phyloP scores from a whole-genome alignment of 1,140 invertebrate genomes.

The Ruditapes philippinarum region DNA sequence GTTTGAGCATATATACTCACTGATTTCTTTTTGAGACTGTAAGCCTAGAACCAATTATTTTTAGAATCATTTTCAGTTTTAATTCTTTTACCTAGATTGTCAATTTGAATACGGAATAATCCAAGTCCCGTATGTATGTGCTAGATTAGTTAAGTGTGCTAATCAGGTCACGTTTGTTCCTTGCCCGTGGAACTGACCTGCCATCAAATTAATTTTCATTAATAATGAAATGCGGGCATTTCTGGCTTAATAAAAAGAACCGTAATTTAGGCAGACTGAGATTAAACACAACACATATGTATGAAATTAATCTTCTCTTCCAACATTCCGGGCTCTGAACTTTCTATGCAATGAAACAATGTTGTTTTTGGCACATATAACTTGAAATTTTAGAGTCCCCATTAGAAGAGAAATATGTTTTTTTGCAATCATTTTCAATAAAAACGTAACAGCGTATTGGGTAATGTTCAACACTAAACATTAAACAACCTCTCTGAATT shows the following conservation, averaged over 20 bases:
- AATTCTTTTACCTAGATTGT: not conserved
- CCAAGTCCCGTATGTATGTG: not conserved
- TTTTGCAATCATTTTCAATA: slow-evolving; percentile 39
- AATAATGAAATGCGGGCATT: slow-evolving; percentile 6
- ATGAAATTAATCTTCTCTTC: not conserved
- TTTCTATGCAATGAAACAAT: slow-evolving; percentile 37
- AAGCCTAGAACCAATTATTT: not conserved
- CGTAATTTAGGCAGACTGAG: not conserved
- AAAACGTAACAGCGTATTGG: not conserved
- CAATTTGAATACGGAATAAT: not conserved
- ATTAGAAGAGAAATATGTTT: not conserved
- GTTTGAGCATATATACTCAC: no score
- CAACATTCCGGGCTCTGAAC: not conserved
- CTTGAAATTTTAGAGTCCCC: not conserved
- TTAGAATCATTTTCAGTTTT: not conserved
- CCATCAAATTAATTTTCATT: not conserved
- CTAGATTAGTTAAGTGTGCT: not conserved
- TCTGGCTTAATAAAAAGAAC: not conserved
- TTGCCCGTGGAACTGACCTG: not conserved
- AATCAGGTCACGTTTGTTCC: not conserved
- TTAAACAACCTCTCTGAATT: not conserved
- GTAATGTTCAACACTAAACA: slow-evolving; percentile 28
- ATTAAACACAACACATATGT: not conserved
- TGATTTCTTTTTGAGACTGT: not conserved
- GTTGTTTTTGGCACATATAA: slow-evolving; percentile 36